Percentiles rank a stretch among this genome's conserved stretches.
phyloP scores from a whole-genome alignment of 2,888 invertebrate genomes.

The Drosophila neonasuta region DNA sequence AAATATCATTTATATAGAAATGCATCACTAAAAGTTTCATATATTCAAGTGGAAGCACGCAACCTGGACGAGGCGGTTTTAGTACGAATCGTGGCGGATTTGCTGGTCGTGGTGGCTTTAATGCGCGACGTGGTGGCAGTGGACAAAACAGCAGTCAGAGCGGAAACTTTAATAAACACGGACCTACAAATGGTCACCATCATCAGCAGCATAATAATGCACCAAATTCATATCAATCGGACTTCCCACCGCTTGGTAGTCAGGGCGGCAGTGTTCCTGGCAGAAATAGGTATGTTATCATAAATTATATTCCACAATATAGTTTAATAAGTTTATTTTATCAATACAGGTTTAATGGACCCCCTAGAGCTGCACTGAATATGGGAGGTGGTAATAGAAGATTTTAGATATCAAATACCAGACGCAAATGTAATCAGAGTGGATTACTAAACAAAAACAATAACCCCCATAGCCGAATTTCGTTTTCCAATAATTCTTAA shows the following conservation, averaged over 20 bases:
- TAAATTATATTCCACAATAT: neutral
- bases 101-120: slow-evolving; percentile 70
- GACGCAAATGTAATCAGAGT: slow-evolving; percentile 32
- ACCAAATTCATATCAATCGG: slow-evolving; percentile 74
- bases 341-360: slow-evolving; percentile 77
- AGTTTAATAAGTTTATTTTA: slow-evolving; percentile 37
- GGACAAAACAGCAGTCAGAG: slow-evolving; percentile 72
- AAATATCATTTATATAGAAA: neutral
- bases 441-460: slow-evolving; percentile 20
- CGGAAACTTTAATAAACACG: slow-evolving; percentile 81
- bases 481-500: slow-evolving; percentile 57
- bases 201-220: slow-evolving; percentile 40
- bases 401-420: slow-evolving; percentile 67
- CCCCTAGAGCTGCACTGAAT: slow-evolving; percentile 70
- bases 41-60: slow-evolving; percentile 41
- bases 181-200: slow-evolving; percentile 53
- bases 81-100: slow-evolving; percentile 52
- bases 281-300: slow-evolving; percentile 71
- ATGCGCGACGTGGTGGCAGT: slow-evolving; percentile 74
- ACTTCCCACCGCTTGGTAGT: slow-evolving; percentile 77
- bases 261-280: slow-evolving; percentile 50
- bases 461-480: slow-evolving; percentile 60
- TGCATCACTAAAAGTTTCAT: neutral
- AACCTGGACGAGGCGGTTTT: slow-evolving; percentile 78
- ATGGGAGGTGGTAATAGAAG: slow-evolving; percentile 78